Base-by-base conservation (phyloP, 2,888 invertebrate species). In the Cyclophora albipunctata region DNA sequence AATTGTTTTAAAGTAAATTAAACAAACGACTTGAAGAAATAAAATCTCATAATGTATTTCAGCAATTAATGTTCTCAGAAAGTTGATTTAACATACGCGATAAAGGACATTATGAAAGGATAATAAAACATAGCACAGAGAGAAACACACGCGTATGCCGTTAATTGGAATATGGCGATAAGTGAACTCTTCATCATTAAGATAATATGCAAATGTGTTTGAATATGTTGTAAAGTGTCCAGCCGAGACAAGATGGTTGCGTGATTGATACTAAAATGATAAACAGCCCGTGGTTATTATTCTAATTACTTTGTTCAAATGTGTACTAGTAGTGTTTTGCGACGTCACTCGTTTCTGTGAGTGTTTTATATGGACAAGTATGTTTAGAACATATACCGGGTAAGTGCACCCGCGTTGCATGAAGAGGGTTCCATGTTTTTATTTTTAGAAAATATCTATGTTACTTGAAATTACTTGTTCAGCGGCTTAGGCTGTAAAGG, bases 101-200 rank as follows among this genome's bases (percentile, higher is more conserved):
- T 81, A 78, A 75, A 73, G 67, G 66, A 71, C 70, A 73, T 78
- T 78, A 80, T 81, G 76, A 81, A 79, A 77, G 75, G 80, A 77
- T 75, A 77, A 80, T 81, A 81, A 82, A 80, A 78, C 75, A 78
- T 67, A 59, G 70, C 67, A 64, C 66, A 60, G 66, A 66, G 67
- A 63, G 67, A 63, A 65, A 64, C 69, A 67, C 68, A 73, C 79
- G 77, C 81, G 79, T 79, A 78, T 78, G 75, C 73, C 81, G 81
- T 81, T 82, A 81, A 82, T 82, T 82, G 80, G 79, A 78, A 80
- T 81, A 81, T 79, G 69, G 75, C 68, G 82, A 81, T 82, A 82
- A 80, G 74, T 76, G 64, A 66, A 61, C 74, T 78, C 74, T 79
- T 78, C 78, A 79, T 81, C 78, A 81, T 77, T 78, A 77, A 81